Percentiles rank a stretch among this genome's conserved stretches.
Evolutionary conservation across 2,113 vertebrate species (phyloP).

Genomic region (Emydocephalus ijimae): DNA sequence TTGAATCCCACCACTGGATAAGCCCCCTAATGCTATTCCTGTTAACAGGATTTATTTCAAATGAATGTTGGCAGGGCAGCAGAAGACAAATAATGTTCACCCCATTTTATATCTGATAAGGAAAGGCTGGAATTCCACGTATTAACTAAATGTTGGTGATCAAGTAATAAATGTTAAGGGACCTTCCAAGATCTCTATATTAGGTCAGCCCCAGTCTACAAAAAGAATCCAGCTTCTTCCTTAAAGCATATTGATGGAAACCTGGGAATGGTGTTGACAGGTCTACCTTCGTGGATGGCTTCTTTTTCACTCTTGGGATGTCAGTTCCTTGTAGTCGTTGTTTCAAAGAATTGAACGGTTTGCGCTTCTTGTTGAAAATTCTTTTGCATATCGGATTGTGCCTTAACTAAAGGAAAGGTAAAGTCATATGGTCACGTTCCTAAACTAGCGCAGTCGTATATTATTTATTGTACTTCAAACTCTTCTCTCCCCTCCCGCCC

Average conservation of each 20-base stretch:
- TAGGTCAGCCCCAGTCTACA: background rate
- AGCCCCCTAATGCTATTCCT: background rate
- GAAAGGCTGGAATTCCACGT: background rate
- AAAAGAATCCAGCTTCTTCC: background rate
- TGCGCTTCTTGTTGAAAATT: conserved; percentile 59
- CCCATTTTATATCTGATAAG: background rate
- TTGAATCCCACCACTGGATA: too few species aligned
- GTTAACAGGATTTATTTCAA: background rate
- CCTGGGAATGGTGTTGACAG: background rate
- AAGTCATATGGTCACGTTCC: background rate
- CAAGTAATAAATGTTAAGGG: background rate
- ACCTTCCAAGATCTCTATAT: background rate
- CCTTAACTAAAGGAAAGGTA: conserved; percentile 51
- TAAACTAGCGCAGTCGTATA: background rate
- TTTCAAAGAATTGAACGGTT: conserved; percentile 65
- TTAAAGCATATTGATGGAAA: background rate
- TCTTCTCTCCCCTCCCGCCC: background rate
- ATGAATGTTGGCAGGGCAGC: background rate
- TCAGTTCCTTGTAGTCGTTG: conserved; percentile 60
- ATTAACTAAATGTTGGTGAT: background rate
- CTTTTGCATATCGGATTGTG: conserved; percentile 62
- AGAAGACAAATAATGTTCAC: background rate
- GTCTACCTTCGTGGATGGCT: conserved; percentile 39
- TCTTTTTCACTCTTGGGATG: conserved; percentile 35
- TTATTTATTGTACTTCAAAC: background rate